Conservation (phyloP, 2,113 vertebrate genomes). For the Alethe castanea region DNA sequence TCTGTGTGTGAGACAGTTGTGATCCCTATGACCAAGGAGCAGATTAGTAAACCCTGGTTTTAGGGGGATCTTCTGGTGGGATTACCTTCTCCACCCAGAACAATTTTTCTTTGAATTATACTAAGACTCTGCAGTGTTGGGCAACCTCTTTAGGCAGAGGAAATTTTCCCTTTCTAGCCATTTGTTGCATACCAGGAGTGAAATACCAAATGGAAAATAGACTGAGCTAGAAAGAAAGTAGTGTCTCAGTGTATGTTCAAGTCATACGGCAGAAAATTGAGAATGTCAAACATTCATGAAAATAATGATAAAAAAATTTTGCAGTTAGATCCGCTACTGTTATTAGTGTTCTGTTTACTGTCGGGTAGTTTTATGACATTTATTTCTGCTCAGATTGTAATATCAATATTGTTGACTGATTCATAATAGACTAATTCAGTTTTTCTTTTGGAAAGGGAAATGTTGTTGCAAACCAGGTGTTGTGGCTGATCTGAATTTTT, state of each 20-base stretch:
- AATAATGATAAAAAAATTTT: neutral
- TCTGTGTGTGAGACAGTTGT: neutral
- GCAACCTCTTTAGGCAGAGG: neutral
- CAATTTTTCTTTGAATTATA: neutral
- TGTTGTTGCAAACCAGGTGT: conserved; percentile 16
- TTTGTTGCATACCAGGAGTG: neutral
- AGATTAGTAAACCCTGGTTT: neutral
- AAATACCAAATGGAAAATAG: neutral
- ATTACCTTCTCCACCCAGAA: neutral
- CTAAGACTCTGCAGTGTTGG: neutral
- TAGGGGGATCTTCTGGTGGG: neutral
- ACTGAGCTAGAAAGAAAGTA: neutral
- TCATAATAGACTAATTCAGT: neutral
- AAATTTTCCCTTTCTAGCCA: neutral
- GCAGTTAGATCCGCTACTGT: neutral
- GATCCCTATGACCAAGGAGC: fast-evolving
- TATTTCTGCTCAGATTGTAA: neutral
- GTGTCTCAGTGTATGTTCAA: neutral
- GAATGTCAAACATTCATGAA: neutral
- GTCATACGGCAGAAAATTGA: neutral
- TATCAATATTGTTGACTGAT: neutral
- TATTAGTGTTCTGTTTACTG: neutral
- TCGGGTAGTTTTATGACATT: neutral
- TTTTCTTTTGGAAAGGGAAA: neutral
- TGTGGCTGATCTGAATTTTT: neutral